phyloP scores from a whole-genome alignment of 2,797 vertebrate genomes.

The Hyperoplus lanceolatus region DNA sequence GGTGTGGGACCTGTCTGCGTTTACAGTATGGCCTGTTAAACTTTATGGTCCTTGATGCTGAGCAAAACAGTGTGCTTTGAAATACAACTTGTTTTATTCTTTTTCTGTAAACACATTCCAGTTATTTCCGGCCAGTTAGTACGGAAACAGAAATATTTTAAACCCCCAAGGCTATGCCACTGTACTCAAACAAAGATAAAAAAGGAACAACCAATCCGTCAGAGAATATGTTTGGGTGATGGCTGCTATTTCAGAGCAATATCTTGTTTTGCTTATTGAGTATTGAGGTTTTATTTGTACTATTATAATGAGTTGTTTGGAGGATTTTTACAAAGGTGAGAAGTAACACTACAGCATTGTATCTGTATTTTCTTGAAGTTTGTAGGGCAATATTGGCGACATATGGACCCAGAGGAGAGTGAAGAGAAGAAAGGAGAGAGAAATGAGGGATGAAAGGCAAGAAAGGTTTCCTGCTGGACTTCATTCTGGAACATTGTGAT shows the following conservation, averaged over 20 bases:
- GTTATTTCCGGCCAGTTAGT: neutral
- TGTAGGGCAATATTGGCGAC: neutral
- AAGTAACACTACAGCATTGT: neutral
- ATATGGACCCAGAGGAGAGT: neutral
- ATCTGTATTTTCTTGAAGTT: neutral
- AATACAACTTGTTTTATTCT: constrained; percentile 17
- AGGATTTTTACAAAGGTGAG: neutral
- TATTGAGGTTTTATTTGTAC: neutral
- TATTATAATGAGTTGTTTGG: neutral
- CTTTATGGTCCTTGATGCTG: constrained; percentile 20
- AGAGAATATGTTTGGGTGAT: neutral
- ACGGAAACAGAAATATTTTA: neutral
- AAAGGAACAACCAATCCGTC: neutral
- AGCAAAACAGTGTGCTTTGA: neutral
- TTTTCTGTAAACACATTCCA: constrained; percentile 25
- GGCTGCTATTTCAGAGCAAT: neutral
- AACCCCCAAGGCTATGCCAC: too few relatives aligned
- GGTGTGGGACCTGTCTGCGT: constrained; percentile 29
- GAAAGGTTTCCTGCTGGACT: neutral
- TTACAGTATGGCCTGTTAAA: constrained; percentile 14
- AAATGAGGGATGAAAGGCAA: neutral
- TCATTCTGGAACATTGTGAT: neutral
- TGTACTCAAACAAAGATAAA: neutral
- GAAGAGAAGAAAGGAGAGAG: neutral
- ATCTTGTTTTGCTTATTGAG: neutral